Base-by-base conservation (phyloP, 2,888 invertebrate species). In the Melanophora roralis region DNA sequence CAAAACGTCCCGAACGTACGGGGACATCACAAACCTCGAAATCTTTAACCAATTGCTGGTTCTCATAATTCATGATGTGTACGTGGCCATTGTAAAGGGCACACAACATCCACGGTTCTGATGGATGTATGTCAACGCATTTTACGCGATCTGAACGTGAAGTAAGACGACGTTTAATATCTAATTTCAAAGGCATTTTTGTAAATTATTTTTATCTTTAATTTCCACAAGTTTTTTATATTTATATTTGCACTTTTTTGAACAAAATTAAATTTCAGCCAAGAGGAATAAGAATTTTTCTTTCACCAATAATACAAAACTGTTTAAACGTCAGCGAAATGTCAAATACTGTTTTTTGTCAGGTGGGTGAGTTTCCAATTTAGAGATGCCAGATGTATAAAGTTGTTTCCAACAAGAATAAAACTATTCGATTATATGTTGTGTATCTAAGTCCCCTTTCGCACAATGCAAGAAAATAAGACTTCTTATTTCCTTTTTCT, bases 21-120 rank as follows among this genome's bases (percentile, higher is more conserved):
- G 99, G 99, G 32, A 98, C 91, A 88, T 99, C 98, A 89, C 99
- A 99, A 2, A 97, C 97, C 92, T 97, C 97, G 86, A 97, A 96
- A 84, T 96, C 94, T 89, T 95, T 95, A 11, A 96, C 95, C 84
- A 96, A 92, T 85, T 94, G 94, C 90, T 98, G 98, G 80, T 95
- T 96, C 89, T 99, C 99, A 91, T 97, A 95, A 90, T 99, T 99
- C 98, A 99, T 99, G 87, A 99, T 96, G 92, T 99, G 98, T 85
- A 99, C 98, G 91, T 99, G 97, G 84, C 99, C 99, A 91, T 98
- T 98, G 92, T 99, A 99, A 36, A 99, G 92, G 43, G 98, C 97
- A 85, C 98, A 98, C 65, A 99, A 92, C 93, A 99, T 96, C 99
- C 99, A 99, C 83, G 98, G 98, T 89, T 99, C 99, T 45, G 95